Conservation (phyloP, 2,113 vertebrate genomes). For the Podiceps cristatus region DNA sequence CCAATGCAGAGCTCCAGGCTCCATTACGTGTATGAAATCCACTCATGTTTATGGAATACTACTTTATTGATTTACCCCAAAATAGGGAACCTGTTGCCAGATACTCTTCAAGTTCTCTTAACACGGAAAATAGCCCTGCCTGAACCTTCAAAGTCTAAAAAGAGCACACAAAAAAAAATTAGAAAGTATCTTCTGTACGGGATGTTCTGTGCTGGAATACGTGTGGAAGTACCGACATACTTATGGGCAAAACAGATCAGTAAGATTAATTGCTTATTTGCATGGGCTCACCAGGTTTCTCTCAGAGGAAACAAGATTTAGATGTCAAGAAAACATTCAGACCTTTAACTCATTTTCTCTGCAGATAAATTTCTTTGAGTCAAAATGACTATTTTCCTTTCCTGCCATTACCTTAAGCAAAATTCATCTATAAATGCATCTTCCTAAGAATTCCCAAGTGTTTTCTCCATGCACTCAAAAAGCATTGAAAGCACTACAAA, state of each 20-base stretch:
- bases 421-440: background rate
- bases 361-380: background rate
- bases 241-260: fast-evolving
- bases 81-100: background rate
- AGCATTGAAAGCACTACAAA: background rate
- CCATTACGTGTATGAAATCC: fast-evolving
- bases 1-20: background rate
- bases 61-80: background rate
- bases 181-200: background rate
- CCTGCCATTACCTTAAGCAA: background rate
- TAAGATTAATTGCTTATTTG: background rate
- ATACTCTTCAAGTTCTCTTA: background rate
- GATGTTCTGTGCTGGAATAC: background rate
- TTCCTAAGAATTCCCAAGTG: background rate
- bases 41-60: background rate
- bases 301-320: background rate
- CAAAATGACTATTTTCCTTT: background rate
- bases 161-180: background rate
- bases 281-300: background rate
- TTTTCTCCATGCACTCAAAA: background rate
- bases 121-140: background rate
- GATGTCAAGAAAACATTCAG: background rate
- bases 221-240: fast-evolving
- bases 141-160: background rate
- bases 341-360: background rate